phyloP scores from a whole-genome alignment of 2,888 invertebrate species.

The Drosophila austrosaltans region DNA sequence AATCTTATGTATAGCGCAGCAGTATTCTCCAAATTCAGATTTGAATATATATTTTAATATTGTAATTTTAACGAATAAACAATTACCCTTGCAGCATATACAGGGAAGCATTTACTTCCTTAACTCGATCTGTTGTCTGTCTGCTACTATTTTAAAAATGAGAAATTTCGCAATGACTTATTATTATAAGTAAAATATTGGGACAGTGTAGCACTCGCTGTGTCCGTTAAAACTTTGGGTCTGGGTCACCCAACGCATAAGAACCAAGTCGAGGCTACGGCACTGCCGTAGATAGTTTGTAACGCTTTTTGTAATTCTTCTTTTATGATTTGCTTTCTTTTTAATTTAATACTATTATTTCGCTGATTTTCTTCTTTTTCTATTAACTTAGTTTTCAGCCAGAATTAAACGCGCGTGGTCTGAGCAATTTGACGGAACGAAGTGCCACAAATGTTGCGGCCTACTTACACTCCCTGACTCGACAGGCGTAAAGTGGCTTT shows the following conservation, averaged over 20 bases:
- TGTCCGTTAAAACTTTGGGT: neutral
- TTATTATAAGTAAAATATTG: neutral
- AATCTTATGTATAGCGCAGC: neutral
- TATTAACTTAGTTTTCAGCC: constrained; percentile 52
- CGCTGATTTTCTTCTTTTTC: constrained; percentile 38
- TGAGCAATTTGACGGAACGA: constrained; percentile 51
- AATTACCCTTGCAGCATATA: neutral
- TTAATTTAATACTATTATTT: constrained; percentile 21
- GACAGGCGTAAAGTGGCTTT: constrained; percentile 75
- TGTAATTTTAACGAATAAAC: constrained; percentile 1
- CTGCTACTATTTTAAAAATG: neutral
- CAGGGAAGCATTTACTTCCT: neutral
- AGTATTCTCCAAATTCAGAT: neutral
- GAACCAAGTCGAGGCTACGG: neutral
- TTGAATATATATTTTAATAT: neutral
- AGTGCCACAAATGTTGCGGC: constrained; percentile 51
- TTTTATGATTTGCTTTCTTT: constrained; percentile 6
- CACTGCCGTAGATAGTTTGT: neutral
- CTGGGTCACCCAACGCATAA: neutral
- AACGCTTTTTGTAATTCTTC: constrained; percentile 13
- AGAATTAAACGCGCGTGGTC: constrained; percentile 57
- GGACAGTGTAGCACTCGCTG: no score
- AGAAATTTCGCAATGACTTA: no score
- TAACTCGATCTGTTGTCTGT: constrained; percentile 2
- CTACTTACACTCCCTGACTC: constrained; percentile 58